A percentile compares a stretch with the other conserved stretches of the same genome.
phyloP scores from a whole-genome alignment of 2,888 invertebrate species.

The Alloplasta piceator region DNA sequence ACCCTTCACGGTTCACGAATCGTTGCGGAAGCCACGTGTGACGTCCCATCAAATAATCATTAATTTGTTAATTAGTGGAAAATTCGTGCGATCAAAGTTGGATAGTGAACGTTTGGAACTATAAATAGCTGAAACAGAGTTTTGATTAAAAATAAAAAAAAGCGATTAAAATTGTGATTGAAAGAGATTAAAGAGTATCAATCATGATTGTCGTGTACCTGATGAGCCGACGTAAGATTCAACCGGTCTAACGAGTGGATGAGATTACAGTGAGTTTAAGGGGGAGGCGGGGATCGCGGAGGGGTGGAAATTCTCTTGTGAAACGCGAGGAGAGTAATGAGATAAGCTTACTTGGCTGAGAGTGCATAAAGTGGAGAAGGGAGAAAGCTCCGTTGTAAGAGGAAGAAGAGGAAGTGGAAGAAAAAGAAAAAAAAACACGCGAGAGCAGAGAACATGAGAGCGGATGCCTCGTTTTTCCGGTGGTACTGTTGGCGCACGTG shows the following conservation, averaged over 20 bases:
- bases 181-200: background rate
- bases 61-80: no score
- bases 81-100: no score
- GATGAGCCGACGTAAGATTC: slow-evolving; percentile 26
- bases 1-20: no score
- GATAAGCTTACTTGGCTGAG: slow-evolving; percentile 55
- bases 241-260: slow-evolving; percentile 17
- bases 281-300: background rate
- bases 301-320: slow-evolving; percentile 23
- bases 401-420: slow-evolving; percentile 21
- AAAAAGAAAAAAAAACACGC: slow-evolving; percentile 34
- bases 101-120: slow-evolving; percentile 31
- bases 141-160: background rate
- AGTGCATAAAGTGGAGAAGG: slow-evolving; percentile 48
- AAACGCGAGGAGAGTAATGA: slow-evolving; percentile 46
- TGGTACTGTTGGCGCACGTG: slow-evolving; percentile 77
- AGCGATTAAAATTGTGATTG: background rate
- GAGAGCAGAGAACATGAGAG: slow-evolving; percentile 73
- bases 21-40: no score
- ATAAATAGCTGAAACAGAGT: background rate
- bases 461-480: slow-evolving; percentile 71
- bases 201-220: slow-evolving; percentile 36
- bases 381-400: slow-evolving; percentile 4
- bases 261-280: slow-evolving; percentile 40
- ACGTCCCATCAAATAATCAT: no score